Percentiles rank a stretch among this genome's conserved stretches.
These are phyloP conservation scores for Neuroterus valhalla DNA, from an alignment of 1,140 invertebrate genomes.

Conservation along the genomic window DNA sequence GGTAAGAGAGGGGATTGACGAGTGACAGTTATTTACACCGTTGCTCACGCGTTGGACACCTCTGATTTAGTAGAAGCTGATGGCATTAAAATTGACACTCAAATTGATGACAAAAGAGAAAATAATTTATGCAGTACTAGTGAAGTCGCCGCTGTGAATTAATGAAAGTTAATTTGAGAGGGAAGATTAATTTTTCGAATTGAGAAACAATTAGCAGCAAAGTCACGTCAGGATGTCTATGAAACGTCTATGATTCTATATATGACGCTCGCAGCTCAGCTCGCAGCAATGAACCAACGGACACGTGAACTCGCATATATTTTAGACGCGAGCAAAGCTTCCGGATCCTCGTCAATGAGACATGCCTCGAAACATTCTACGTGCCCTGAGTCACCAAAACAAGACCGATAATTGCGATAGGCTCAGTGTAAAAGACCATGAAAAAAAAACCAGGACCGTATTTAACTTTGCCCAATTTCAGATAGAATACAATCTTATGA, in stretches of 20 bases:
- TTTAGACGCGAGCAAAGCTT: slow-evolving; percentile 2
- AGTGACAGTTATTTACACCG: too few species aligned
- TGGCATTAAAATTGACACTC: neutral
- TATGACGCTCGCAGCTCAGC: neutral
- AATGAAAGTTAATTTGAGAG: slow-evolving; percentile 4
- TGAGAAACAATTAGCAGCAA: slow-evolving; percentile 16
- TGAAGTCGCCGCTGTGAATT: neutral
- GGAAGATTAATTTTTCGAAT: neutral
- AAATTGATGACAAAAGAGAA: neutral
- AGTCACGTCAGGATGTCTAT: slow-evolving; percentile 24
- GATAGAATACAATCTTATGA: too few species aligned
- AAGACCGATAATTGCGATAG: slow-evolving; percentile 5
- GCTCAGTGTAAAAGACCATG: slow-evolving; percentile 18
- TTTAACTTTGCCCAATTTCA: neutral
- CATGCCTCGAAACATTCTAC: slow-evolving; percentile 6
- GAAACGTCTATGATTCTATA: slow-evolving; percentile 1
- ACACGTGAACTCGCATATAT: slow-evolving; percentile 8
- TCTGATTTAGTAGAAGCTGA: too few species aligned
- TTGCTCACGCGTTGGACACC: too few species aligned
- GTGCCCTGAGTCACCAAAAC: slow-evolving; percentile 1
- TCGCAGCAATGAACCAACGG: neutral
- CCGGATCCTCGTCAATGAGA: slow-evolving; percentile 20
- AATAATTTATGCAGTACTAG: neutral
- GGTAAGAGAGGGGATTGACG: too few species aligned
- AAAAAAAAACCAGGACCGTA: neutral